A percentile compares a stretch with the other conserved stretches of the same genome.
Evolutionary conservation across 30 jellyfish, hydroid and myxozoan genomes (phyloP).

Genomic region (Morbakka virulenta): DNA sequence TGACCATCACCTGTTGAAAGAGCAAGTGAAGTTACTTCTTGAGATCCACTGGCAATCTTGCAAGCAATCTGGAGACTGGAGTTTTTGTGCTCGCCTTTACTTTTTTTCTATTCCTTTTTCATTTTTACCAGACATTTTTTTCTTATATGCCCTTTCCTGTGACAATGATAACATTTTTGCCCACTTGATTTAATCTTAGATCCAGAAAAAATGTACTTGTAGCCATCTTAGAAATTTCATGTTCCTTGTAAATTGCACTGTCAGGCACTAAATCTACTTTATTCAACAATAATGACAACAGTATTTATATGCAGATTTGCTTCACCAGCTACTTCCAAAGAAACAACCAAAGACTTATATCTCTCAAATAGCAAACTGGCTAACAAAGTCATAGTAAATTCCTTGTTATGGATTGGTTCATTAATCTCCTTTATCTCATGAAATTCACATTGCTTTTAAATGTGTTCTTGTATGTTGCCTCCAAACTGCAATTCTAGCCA

Average conservation of each 20-base stretch:
- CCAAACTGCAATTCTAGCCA: conserved; percentile 34
- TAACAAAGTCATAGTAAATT: conserved; percentile 15
- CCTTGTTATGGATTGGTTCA: conserved; percentile 27
- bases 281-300: conserved; percentile 21
- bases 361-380: conserved; percentile 28
- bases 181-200: neutral
- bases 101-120: neutral
- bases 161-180: neutral
- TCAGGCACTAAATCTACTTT: conserved; percentile 7
- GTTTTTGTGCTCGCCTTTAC: neutral
- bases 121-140: neutral
- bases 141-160: neutral
- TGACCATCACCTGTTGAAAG: neutral
- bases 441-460: conserved; percentile 16
- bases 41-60: neutral
- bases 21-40: neutral
- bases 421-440: conserved; percentile 29
- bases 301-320: neutral
- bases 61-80: neutral
- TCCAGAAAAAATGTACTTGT: neutral
- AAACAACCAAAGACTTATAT: conserved; percentile 15
- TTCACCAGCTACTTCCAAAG: conserved; percentile 40
- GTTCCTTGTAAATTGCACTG: neutral
- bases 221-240: neutral
- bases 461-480: conserved; percentile 19